A percentile compares a stretch with the other conserved stretches of the same genome.
Conservation (phyloP, 2,888 invertebrate genomes). For the Brachycybe producta region DNA sequence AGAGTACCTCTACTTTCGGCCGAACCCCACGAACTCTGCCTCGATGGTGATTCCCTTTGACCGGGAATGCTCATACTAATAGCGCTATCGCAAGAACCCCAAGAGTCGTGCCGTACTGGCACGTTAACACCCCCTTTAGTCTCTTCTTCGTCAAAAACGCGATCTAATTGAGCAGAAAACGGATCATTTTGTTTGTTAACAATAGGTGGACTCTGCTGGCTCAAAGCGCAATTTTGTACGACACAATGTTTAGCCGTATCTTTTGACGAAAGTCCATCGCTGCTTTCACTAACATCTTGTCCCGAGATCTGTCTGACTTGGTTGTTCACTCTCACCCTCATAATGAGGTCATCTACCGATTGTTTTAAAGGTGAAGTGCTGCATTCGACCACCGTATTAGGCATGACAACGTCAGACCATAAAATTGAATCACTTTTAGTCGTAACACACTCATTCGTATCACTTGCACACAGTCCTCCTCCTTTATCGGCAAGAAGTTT, state of each 20-base stretch:
- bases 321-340: slow-evolving; percentile 8
- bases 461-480: too few species aligned
- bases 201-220: background rate
- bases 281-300: background rate
- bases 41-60: slow-evolving; percentile 43
- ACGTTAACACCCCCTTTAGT: slow-evolving; percentile 23
- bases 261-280: background rate
- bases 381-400: too few species aligned
- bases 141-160: slow-evolving; percentile 56
- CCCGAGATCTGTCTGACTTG: background rate
- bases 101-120: slow-evolving; percentile 23
- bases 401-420: too few species aligned
- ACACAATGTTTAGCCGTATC: too few species aligned
- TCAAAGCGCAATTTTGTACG: too few species aligned
- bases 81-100: slow-evolving; percentile 23
- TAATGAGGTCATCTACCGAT: slow-evolving; percentile 14
- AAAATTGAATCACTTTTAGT: too few species aligned
- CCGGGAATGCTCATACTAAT: slow-evolving; percentile 17
- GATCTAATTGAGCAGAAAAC: slow-evolving; percentile 55
- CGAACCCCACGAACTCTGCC: slow-evolving; percentile 65
- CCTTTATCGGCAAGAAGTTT: too few species aligned
- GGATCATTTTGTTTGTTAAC: slow-evolving; percentile 40
- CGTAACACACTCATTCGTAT: too few species aligned
- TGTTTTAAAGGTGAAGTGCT: too few species aligned
- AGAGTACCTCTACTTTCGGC: slow-evolving; percentile 51